A percentile compares a stretch with the other conserved stretches of the same genome.
phyloP scores from a whole-genome alignment of 2,113 vertebrate species.

The Ibidorhyncha struthersii region DNA sequence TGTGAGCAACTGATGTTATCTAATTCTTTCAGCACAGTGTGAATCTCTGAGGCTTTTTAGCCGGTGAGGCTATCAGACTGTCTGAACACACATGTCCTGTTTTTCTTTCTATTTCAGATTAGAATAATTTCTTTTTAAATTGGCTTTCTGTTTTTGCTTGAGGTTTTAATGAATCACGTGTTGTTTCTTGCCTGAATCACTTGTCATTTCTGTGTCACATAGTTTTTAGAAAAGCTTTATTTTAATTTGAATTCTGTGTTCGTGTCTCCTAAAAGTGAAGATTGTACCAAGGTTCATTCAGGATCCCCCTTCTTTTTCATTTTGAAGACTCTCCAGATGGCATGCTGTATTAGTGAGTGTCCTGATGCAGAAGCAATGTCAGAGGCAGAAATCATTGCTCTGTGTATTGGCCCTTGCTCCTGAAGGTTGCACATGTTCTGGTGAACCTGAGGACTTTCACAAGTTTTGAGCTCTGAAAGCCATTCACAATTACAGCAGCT shows the following conservation, averaged over 20 bases:
- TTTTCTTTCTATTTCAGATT: slow-evolving; percentile 13
- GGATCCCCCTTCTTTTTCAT: not conserved
- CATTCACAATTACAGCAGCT: not conserved
- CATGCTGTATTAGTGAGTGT: not conserved
- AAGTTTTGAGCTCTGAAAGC: not conserved
- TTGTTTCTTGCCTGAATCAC: not conserved
- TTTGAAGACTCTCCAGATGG: not conserved
- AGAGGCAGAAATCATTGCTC: not conserved
- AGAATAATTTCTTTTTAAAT: slow-evolving; percentile 1
- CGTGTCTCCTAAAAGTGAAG: not conserved
- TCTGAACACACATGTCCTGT: not conserved
- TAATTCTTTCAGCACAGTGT: not conserved
- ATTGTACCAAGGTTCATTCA: not conserved
- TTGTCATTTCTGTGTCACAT: not conserved
- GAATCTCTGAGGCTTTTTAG: not conserved
- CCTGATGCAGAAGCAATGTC: not conserved
- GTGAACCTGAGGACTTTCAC: not conserved
- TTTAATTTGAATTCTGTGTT: not conserved
- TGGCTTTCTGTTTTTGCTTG: not conserved
- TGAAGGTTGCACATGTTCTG: not conserved
- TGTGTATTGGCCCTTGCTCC: not conserved
- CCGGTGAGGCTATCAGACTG: not conserved
- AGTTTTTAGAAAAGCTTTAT: not conserved
- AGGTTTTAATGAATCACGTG: not conserved
- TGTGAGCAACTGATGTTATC: not conserved